These are phyloP conservation scores for Notospermus geniculatus DNA, from an alignment of 1,140 invertebrate species.

Conservation along the genomic window DNA sequence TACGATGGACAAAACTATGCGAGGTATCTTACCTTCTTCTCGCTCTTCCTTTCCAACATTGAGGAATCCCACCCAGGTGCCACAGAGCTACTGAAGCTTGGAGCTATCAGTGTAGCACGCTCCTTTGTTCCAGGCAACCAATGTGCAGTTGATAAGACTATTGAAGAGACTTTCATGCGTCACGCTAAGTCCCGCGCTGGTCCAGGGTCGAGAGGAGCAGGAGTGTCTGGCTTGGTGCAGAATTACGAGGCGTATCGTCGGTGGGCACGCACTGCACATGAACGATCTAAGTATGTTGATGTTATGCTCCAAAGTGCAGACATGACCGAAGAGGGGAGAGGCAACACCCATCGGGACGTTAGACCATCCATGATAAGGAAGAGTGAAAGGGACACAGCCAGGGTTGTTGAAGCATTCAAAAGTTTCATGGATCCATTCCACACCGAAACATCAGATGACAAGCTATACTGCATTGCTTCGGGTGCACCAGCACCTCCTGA, in stretches of 20 bases:
- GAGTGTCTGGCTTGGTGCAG: background rate
- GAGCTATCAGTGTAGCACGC: conserved; percentile 26
- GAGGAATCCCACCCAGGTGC: conserved; percentile 24
- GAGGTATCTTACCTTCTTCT: conserved; percentile 24
- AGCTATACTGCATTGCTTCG: conserved; percentile 8
- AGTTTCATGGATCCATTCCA: conserved; percentile 20
- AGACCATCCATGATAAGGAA: conserved; percentile 18
- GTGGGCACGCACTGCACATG: background rate
- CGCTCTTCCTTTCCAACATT: conserved; percentile 25
- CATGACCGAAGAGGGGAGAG: background rate
- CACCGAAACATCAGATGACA: conserved; percentile 11
- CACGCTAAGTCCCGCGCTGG: conserved; percentile 13
- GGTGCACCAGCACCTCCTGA: background rate
- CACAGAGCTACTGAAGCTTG: conserved; percentile 16
- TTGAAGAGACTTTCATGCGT: too few species aligned
- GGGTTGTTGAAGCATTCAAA: conserved; percentile 20
- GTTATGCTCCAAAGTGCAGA: background rate
- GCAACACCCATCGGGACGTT: conserved; percentile 20
- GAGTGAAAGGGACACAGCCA: conserved; percentile 18
- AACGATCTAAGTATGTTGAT: background rate
- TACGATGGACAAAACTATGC: conserved; percentile 32
- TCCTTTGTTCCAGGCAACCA: conserved; percentile 28
- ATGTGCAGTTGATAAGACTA: conserved; percentile 25
- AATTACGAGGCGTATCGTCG: background rate
- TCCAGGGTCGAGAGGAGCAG: background rate